phyloP scores from a whole-genome alignment of 2,888 invertebrate genomes.

The Aporophyla nigra region DNA sequence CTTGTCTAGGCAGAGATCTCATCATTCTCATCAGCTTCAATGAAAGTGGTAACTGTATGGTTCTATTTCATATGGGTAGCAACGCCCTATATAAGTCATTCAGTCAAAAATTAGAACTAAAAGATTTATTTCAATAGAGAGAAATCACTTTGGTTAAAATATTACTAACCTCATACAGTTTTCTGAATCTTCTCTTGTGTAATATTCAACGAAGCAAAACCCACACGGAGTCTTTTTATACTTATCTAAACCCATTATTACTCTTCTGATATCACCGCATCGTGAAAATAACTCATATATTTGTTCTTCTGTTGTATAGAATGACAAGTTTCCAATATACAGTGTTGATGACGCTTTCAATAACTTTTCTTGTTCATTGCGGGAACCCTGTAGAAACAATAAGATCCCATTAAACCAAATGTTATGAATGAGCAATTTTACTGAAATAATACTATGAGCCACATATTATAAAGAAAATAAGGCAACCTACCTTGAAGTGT shows the following conservation, averaged over 20 bases:
- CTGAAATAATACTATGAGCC: neutral
- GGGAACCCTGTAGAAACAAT: constrained; percentile 93
- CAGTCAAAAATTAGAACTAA: neutral
- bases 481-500: constrained; percentile 95
- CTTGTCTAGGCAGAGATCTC: neutral
- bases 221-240: constrained; percentile 99
- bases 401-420: neutral
- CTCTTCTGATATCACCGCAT: constrained; percentile 98
- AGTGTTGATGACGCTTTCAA: constrained; percentile 95
- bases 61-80: neutral
- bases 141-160: constrained; percentile 49
- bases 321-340: constrained; percentile 99
- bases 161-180: constrained; percentile 93
- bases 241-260: constrained; percentile 99
- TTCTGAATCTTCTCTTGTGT: constrained; percentile 94
- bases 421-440: neutral
- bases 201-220: constrained; percentile 99
- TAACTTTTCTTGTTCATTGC: constrained; percentile 96
- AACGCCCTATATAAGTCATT: neutral
- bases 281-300: constrained; percentile 98
- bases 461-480: constrained; percentile 1
- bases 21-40: neutral
- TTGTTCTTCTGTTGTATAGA: constrained; percentile 99
- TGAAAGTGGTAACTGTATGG: neutral
- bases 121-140: neutral